Conservation (phyloP, 2,888 invertebrate species). For the Drosophila hamatofila region DNA sequence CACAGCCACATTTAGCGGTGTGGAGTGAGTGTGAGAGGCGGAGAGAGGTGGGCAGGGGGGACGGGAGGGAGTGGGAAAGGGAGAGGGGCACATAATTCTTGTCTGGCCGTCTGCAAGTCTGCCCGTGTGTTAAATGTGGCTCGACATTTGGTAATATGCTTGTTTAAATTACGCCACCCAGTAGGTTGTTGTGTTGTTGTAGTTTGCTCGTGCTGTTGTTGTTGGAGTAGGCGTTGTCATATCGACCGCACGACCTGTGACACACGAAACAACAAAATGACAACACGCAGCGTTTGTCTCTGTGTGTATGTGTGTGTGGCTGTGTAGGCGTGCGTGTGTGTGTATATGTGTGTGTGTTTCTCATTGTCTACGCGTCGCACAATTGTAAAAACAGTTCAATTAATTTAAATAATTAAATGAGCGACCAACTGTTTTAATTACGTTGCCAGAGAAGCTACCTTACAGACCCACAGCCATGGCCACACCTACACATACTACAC, state of each 20-base stretch:
- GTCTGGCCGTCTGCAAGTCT: constrained; percentile 37
- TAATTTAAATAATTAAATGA: constrained; percentile 79
- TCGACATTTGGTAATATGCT: constrained; percentile 73
- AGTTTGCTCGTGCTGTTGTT: constrained; percentile 9
- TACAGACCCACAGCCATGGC: constrained; percentile 12
- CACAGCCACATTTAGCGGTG: constrained; percentile 16
- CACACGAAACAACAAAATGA: constrained; percentile 47
- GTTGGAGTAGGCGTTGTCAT: constrained; percentile 69
- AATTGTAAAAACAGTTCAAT: constrained; percentile 79
- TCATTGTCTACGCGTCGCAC: constrained; percentile 25
- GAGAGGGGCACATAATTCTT: constrained; percentile 8
- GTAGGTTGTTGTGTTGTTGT: constrained; percentile 16
- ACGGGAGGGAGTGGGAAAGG: background rate
- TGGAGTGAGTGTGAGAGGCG: background rate
- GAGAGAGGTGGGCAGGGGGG: background rate
- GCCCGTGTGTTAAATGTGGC: constrained; percentile 57
- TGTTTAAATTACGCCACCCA: constrained; percentile 70
- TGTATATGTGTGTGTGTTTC: constrained; percentile 4
- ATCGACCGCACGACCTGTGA: constrained; percentile 74
- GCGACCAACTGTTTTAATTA: constrained; percentile 77
- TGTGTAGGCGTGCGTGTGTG: constrained; percentile 4
- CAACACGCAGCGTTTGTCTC: constrained; percentile 34
- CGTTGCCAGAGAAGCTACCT: constrained; percentile 46
- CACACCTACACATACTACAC: constrained; percentile 18
- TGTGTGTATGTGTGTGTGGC: background rate